Percentiles rank a stretch among this genome's conserved stretches.
Evolutionary conservation across 1,140 invertebrate genomes (phyloP).

Genomic region (Bombus superbus): DNA sequence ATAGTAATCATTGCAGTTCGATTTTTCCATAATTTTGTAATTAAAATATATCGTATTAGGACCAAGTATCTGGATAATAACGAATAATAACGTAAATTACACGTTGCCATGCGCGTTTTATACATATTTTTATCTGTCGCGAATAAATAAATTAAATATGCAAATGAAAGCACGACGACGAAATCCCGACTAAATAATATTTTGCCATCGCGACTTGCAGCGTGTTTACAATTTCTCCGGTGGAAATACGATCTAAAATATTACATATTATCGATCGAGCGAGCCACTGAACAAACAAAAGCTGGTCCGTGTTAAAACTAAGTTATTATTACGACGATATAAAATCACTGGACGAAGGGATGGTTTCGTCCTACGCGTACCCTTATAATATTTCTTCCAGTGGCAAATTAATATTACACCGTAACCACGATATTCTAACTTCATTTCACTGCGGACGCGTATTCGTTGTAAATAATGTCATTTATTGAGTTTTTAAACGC

Average conservation of each 20-base stretch:
- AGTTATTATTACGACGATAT: neutral
- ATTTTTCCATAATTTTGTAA: neutral
- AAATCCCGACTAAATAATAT: slow-evolving; percentile 9
- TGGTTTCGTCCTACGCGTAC: no score
- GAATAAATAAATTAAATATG: slow-evolving; percentile 1
- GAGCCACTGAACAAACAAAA: slow-evolving; percentile 4
- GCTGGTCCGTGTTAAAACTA: neutral
- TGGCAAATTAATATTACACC: neutral
- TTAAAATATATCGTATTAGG: neutral
- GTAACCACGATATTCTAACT: neutral
- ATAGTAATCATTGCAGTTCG: no score
- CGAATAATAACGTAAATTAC: no score
- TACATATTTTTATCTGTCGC: neutral
- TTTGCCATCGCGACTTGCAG: neutral
- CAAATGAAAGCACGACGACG: neutral
- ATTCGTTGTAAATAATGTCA: slow-evolving; percentile 8
- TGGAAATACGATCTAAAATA: slow-evolving; percentile 6
- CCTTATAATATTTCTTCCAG: neutral
- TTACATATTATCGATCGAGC: neutral
- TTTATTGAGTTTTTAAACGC: slow-evolving; percentile 29
- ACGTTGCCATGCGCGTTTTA: neutral
- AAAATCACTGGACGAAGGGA: neutral
- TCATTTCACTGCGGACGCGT: neutral
- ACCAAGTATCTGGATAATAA: neutral
- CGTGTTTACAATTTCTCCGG: neutral